Evolutionary conservation across 2,797 vertebrate genomes (phyloP).

Genomic region (Apogon hyalosoma): DNA sequence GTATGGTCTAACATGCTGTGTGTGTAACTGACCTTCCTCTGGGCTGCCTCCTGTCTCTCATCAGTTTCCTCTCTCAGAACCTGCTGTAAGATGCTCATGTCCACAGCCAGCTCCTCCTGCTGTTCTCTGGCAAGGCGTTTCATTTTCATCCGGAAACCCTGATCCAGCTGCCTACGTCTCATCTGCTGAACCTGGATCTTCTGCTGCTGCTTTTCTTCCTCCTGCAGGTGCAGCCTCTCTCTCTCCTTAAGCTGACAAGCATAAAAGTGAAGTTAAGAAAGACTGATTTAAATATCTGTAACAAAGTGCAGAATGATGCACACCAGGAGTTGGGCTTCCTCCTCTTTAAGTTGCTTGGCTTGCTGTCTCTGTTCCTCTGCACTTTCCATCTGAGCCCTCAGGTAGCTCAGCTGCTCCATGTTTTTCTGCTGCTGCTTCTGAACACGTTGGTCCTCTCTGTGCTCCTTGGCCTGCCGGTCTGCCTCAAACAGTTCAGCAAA

Average conservation of each 20-base stretch:
- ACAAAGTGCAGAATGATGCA: not conserved
- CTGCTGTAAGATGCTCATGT: constrained; percentile 84
- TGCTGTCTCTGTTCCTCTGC: constrained; percentile 62
- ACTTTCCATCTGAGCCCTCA: constrained; percentile 80
- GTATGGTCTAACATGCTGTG: too few species aligned
- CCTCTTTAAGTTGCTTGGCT: constrained; percentile 75
- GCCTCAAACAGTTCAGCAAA: constrained; percentile 86
- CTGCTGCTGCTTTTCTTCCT: constrained; percentile 73
- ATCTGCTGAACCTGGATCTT: constrained; percentile 71
- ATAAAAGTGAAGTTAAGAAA: not conserved
- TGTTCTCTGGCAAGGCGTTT: constrained; percentile 78
- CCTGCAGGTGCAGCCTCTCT: constrained; percentile 76
- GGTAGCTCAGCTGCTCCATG: constrained; percentile 58
- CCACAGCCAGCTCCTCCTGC: constrained; percentile 83
- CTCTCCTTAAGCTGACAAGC: constrained; percentile 79
- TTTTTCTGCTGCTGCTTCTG: constrained; percentile 53
- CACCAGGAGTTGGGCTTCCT: constrained; percentile 87
- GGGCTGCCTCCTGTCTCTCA: constrained; percentile 72
- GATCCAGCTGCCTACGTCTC: constrained; percentile 75
- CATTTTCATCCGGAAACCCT: constrained; percentile 81
- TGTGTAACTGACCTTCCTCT: constrained; percentile 82
- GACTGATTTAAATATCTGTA: too few species aligned
- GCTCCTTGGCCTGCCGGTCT: constrained; percentile 85
- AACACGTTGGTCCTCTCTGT: constrained; percentile 52
- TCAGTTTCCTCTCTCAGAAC: constrained; percentile 71